These are phyloP conservation scores for Daptonema setosum DNA, from an alignment of 2,888 invertebrate genomes.

Conservation along the genomic window DNA sequence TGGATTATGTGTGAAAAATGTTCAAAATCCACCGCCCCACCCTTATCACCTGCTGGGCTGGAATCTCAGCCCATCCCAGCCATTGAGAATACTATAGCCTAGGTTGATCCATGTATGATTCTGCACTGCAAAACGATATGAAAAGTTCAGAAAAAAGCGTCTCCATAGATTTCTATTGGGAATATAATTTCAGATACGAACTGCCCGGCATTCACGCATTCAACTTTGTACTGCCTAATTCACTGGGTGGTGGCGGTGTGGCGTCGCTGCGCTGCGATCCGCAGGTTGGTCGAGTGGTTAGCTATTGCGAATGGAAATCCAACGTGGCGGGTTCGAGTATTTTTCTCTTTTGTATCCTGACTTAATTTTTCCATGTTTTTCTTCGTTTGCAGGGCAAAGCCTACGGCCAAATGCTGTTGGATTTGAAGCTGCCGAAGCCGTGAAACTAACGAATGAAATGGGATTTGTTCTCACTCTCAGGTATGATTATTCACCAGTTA, in stretches of 20 bases:
- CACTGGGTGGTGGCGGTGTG: conserved; percentile 35
- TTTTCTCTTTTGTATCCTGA: too few species aligned
- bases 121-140: too few species aligned
- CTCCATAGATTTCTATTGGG: conserved; percentile 31
- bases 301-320: neutral
- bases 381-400: conserved; percentile 34
- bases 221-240: conserved; percentile 32
- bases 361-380: too few species aligned
- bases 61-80: too few species aligned
- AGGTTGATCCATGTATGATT: too few species aligned
- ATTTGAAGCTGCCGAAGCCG: conserved; percentile 2
- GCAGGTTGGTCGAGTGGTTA: conserved; percentile 20
- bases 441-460: neutral
- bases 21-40: too few species aligned
- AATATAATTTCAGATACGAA: conserved; percentile 27
- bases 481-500: too few species aligned
- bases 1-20: too few species aligned
- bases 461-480: neutral
- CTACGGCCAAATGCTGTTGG: conserved; percentile 31
- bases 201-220: conserved; percentile 32
- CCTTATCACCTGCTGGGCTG: too few species aligned
- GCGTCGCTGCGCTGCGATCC: conserved; percentile 34
- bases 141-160: conserved; percentile 37
- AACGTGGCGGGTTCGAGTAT: neutral
- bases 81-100: too few species aligned